phyloP scores from a whole-genome alignment of 2,888 invertebrate genomes.

The Tribolium freemani region DNA sequence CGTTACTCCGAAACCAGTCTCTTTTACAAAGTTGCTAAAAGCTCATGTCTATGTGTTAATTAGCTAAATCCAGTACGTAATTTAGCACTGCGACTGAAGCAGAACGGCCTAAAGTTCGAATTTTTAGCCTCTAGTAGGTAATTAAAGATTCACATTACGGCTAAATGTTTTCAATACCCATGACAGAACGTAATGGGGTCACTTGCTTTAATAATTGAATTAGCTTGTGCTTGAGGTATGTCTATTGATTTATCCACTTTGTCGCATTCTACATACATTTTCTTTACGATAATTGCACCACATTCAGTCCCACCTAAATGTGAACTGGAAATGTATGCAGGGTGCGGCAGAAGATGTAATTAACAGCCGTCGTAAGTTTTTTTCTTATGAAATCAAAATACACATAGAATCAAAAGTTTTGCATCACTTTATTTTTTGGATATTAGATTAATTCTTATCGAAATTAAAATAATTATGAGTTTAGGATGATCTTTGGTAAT shows the following conservation, averaged over 20 bases:
- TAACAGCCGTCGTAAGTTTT: too few relatives aligned
- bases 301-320: background rate
- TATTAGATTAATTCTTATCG: too few relatives aligned
- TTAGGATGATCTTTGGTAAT: too few relatives aligned
- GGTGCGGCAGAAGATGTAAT: background rate
- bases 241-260: constrained; percentile 16
- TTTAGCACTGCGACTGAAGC: constrained; percentile 16
- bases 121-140: constrained; percentile 20
- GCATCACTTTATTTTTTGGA: too few relatives aligned
- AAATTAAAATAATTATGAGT: too few relatives aligned
- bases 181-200: constrained; percentile 2
- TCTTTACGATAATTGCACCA: background rate
- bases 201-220: constrained; percentile 28
- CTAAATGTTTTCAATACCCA: constrained; percentile 6
- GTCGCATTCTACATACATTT: background rate
- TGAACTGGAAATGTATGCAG: background rate
- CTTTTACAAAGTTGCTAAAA: constrained; percentile 51
- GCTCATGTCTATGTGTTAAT: constrained; percentile 51
- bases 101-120: constrained; percentile 16
- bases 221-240: constrained; percentile 7
- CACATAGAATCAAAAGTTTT: too few relatives aligned
- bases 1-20: constrained; percentile 48
- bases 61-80: constrained; percentile 48
- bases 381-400: too few relatives aligned
- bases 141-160: constrained; percentile 21